Evolutionary conservation across 1,140 invertebrate species (phyloP).

Genomic region (Metaphire vulgaris): DNA sequence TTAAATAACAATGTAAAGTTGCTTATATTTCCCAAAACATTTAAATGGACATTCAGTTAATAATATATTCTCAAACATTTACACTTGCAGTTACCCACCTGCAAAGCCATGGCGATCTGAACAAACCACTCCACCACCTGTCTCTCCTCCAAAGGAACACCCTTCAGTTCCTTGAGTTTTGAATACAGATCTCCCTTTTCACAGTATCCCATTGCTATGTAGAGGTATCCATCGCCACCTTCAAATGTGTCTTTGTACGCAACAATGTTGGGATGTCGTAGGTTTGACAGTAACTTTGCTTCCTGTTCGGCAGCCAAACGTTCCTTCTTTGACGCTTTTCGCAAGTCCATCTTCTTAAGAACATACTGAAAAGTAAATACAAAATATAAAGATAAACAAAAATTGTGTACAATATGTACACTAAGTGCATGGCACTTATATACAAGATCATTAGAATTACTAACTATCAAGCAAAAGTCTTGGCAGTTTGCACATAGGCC

Average conservation of each 20-base stretch:
- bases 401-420: not conserved
- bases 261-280: slow-evolving; percentile 58
- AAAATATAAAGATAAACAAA: slow-evolving; percentile 16
- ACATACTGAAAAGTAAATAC: slow-evolving; percentile 52
- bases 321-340: slow-evolving; percentile 51
- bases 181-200: slow-evolving; percentile 57
- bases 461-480: not conserved
- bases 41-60: no score
- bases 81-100: slow-evolving; percentile 44
- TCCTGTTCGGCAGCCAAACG: slow-evolving; percentile 53
- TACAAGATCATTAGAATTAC: not conserved
- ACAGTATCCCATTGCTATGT: slow-evolving; percentile 58
- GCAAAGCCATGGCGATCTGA: slow-evolving; percentile 57
- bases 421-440: not conserved
- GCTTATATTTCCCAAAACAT: no score
- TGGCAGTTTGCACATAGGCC: no score
- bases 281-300: slow-evolving; percentile 53
- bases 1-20: no score
- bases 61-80: no score
- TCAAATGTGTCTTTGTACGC: slow-evolving; percentile 57
- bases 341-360: slow-evolving; percentile 55
- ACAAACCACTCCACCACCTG: slow-evolving; percentile 58
- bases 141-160: slow-evolving; percentile 49
- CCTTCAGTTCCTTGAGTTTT: slow-evolving; percentile 53
- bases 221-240: slow-evolving; percentile 49